phyloP scores from a whole-genome alignment of 2,888 invertebrate species.

The Thereva unica region DNA sequence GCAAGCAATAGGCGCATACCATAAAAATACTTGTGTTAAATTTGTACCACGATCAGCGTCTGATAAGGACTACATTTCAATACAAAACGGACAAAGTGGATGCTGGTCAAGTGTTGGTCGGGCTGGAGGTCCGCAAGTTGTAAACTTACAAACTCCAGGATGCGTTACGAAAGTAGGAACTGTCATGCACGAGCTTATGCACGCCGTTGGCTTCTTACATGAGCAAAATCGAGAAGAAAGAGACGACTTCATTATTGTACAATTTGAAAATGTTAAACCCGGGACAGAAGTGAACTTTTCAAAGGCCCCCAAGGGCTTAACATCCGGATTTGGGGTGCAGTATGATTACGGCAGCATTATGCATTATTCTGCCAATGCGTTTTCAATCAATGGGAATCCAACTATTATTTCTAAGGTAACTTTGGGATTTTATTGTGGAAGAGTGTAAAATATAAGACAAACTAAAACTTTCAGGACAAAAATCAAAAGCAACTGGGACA shows the following conservation, averaged over 20 bases:
- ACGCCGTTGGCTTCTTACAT: constrained; percentile 74
- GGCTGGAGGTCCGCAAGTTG: constrained; percentile 58
- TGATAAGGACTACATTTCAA: constrained; percentile 67
- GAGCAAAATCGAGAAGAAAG: constrained; percentile 75
- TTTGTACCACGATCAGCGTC: constrained; percentile 61
- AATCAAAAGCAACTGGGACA: constrained; percentile 64
- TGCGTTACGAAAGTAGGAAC: constrained; percentile 70
- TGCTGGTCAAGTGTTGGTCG: constrained; percentile 78
- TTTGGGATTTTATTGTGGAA: not conserved
- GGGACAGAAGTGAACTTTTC: constrained; percentile 70
- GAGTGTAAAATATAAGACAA: not conserved
- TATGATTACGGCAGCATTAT: constrained; percentile 83
- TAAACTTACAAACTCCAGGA: constrained; percentile 55
- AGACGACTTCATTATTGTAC: constrained; percentile 63
- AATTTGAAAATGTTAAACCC: constrained; percentile 50
- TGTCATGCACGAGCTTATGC: constrained; percentile 73
- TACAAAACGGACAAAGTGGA: constrained; percentile 67
- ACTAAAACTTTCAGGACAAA: constrained; percentile 11
- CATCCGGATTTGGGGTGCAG: constrained; percentile 69
- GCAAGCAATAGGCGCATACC: constrained; percentile 71
- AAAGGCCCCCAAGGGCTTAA: constrained; percentile 62
- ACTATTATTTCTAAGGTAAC: constrained; percentile 73
- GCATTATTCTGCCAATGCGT: constrained; percentile 80
- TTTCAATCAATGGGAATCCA: constrained; percentile 71
- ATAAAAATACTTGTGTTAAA: constrained; percentile 70